phyloP scores from a whole-genome alignment of 2,113 vertebrate species.

The human (Homo sapiens) region DNA sequence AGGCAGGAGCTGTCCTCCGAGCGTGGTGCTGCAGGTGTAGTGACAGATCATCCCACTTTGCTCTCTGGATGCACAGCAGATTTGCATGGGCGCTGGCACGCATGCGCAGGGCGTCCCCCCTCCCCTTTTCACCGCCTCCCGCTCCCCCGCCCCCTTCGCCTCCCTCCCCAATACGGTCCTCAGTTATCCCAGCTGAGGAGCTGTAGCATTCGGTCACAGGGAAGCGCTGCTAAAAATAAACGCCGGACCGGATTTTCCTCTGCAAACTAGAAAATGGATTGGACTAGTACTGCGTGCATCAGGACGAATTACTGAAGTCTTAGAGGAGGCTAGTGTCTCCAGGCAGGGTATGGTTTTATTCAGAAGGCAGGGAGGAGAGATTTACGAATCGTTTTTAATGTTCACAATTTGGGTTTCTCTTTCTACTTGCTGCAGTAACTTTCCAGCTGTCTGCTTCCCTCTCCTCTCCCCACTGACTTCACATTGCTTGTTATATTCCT shows the following conservation, averaged over 20 bases:
- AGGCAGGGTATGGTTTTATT: neutral
- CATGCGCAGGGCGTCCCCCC: conserved; percentile 76
- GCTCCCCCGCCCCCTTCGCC: conserved; percentile 44
- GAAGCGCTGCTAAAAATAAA: conserved; percentile 71
- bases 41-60: conserved; percentile 80
- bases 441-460: neutral
- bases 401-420: neutral
- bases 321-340: neutral
- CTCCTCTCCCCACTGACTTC: neutral
- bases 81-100: conserved; percentile 74
- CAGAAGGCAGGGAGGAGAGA: neutral
- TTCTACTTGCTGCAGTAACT: conserved; percentile 47
- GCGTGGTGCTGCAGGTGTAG: conserved; percentile 84
- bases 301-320: neutral
- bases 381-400: neutral
- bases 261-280: conserved; percentile 59
- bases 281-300: conserved; percentile 13
- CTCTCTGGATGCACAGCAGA: conserved; percentile 69
- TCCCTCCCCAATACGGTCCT: conserved; percentile 48
- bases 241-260: conserved; percentile 75
- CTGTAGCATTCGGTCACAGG: conserved; percentile 67
- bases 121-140: conserved; percentile 36
- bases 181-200: conserved; percentile 45
- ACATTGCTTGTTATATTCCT: neutral
- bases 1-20: conserved; percentile 84